Evolutionary conservation across 2,797 vertebrate genomes (phyloP).

Genomic region (Somateria mollissima): DNA sequence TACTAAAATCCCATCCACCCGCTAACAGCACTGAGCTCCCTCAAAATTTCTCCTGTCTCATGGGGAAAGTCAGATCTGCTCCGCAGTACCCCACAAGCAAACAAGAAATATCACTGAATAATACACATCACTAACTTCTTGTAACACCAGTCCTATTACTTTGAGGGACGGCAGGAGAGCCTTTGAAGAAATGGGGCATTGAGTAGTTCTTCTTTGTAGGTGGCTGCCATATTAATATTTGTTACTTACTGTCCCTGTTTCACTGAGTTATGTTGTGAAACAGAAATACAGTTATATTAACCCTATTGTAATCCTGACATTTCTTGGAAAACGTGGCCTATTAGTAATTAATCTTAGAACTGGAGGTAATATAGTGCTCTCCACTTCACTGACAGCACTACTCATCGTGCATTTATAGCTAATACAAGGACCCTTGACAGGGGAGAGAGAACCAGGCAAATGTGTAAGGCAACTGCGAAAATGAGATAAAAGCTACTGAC

Average conservation of each 20-base stretch:
- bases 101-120: not conserved
- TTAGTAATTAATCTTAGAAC: constrained; percentile 45
- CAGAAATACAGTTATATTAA: not conserved
- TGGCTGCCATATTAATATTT: not conserved
- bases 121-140: not conserved
- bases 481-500: not conserved
- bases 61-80: not conserved
- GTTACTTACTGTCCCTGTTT: not conserved
- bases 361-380: not conserved
- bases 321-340: not conserved
- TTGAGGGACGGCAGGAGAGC: not conserved
- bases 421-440: not conserved
- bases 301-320: not conserved
- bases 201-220: constrained; percentile 16
- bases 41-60: not conserved
- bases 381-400: not conserved
- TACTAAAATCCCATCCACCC: not conserved
- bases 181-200: not conserved
- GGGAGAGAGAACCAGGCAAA: not conserved
- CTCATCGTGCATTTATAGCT: constrained; percentile 4
- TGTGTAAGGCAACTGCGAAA: not conserved
- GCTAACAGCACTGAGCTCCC: not conserved
- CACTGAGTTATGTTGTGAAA: not conserved
- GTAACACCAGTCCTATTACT: not conserved
- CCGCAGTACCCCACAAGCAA: not conserved